Evolutionary conservation across 2,888 invertebrate genomes (phyloP), one percentile per base, ranked within the genome.

Genomic region (Octonoba sinensis): DNA sequence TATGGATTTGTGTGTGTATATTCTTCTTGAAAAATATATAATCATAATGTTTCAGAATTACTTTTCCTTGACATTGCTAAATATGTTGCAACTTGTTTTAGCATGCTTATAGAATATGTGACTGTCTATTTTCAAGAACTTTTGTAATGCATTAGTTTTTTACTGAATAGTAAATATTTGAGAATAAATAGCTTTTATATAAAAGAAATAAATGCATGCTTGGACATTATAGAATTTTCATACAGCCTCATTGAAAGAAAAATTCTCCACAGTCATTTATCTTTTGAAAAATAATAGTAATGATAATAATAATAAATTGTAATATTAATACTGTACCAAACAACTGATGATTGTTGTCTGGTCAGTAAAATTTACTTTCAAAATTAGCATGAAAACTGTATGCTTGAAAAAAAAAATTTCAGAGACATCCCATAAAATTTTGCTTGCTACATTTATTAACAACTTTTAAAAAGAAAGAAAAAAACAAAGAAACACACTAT

Each of bases 31-130:
- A 36, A 36, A 36, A 11, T 36, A 8, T 36, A 36, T 36, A 36
- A 36, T 36, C 36, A 36, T 36, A 36, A 36, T 36, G 11, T 36
- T 11, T 36, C 8, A 36, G 3, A 36, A 36, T 36, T 36, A 36
- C 36, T 20, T 54, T 54, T 54, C 16, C 20, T 54, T n/a, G 16
- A 54, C n/a, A 54, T 54, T n/a, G n/a, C 20, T 18, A 64, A 44
- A 46, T 59, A 44, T 73, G 56, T 62, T 81, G 79, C 79, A 81
- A 81, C 73, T 73, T 69, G 36, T 62, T 44, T 81, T 57, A 62
- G 79, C 79, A 81, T 81, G 79, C 73, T 67, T 46, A 27, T 79
- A 72, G 66, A 69, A 54, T 66, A 36, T 64, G 73, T 81, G 79
- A 69, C 67, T 62, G 69, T 77, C 69, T 56, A 69, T 66, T 69